Conservation (phyloP, 2,113 vertebrate genomes). For the Urocynchramus pylzowi region DNA sequence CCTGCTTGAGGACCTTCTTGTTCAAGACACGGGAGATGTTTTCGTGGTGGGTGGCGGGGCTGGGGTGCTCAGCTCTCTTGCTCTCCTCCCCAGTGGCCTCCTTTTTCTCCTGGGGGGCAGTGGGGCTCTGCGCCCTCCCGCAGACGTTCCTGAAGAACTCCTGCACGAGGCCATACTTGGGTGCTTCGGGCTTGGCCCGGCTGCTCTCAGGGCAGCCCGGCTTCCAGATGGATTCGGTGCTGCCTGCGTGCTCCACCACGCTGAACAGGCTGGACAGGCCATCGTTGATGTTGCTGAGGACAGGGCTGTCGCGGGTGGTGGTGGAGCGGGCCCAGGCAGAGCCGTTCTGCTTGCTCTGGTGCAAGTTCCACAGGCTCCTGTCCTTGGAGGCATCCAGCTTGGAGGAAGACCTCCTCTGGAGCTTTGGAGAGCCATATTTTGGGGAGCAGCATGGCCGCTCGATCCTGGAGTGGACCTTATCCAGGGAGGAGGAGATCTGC, state of each 20-base stretch:
- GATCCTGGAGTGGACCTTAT: constrained; percentile 92
- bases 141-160: constrained; percentile 92
- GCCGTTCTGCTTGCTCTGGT: constrained; percentile 87
- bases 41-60: constrained; percentile 73
- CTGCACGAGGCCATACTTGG: constrained; percentile 87
- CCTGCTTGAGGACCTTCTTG: constrained; percentile 87
- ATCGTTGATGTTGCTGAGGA: constrained; percentile 90
- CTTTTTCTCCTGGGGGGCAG: constrained; percentile 58
- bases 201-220: constrained; percentile 64
- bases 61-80: constrained; percentile 73
- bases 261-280: constrained; percentile 96
- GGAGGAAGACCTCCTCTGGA: constrained; percentile 90
- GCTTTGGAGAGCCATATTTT: constrained; percentile 94
- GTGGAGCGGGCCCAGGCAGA: constrained; percentile 98
- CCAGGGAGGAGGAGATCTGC: constrained; percentile 93
- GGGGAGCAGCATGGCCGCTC: constrained; percentile 95
- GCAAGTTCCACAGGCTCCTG: constrained; percentile 92
- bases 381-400: constrained; percentile 88
- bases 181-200: constrained; percentile 74
- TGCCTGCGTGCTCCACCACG: constrained; percentile 90
- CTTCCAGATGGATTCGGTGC: constrained; percentile 91
- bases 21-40: constrained; percentile 82
- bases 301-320: constrained; percentile 94
- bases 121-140: constrained; percentile 76
- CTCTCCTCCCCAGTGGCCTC: constrained; percentile 73